Percentiles rank a stretch among this genome's conserved stretches.
Evolutionary conservation across 2,888 invertebrate genomes (phyloP).

Genomic region (Torymus texanus): DNA sequence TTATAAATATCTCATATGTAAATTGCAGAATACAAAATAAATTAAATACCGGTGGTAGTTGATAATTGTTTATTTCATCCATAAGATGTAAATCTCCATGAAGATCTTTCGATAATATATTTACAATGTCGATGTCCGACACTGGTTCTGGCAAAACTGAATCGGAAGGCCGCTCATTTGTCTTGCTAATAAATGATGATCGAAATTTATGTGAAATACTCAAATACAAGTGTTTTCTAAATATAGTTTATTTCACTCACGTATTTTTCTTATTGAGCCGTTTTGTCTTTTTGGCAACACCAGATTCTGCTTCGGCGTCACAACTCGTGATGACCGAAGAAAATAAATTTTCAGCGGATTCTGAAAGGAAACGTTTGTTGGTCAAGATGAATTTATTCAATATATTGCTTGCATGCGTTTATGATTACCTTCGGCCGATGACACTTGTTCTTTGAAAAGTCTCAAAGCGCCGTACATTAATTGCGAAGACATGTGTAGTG

Average conservation of each 20-base stretch:
- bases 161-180: neutral
- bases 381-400: neutral
- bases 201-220: neutral
- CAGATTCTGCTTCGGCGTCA: neutral
- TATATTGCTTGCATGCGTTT: neutral
- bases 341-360: neutral
- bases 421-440: constrained; percentile 7
- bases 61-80: neutral
- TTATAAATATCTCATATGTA: no score
- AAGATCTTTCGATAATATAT: neutral
- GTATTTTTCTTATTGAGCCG: neutral
- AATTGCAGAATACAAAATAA: no score
- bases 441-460: constrained; percentile 22
- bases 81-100: constrained; percentile 18
- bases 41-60: no score
- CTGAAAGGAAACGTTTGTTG: neutral
- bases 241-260: neutral
- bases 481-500: constrained; percentile 22
- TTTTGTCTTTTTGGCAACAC: neutral
- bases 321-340: neutral
- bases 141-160: neutral
- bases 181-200: no score
- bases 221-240: constrained; percentile 8
- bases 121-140: constrained; percentile 10
- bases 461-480: constrained; percentile 22